Conservation (phyloP, 2,888 invertebrate species). For the Metellina segmentata region DNA sequence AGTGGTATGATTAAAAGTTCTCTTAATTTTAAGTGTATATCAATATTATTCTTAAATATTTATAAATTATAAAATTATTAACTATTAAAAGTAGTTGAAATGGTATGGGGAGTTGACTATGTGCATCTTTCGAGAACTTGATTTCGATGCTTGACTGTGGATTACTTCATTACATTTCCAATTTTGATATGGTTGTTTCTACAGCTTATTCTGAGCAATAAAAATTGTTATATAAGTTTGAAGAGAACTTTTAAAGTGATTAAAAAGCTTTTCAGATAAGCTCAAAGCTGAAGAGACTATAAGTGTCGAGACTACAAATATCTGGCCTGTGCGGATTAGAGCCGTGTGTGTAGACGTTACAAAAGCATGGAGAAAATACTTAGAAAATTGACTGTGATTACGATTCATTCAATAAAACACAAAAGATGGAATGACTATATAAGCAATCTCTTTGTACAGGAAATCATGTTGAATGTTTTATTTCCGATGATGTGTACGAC, state of each 20-base stretch:
- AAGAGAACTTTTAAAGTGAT: neutral
- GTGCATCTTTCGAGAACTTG: too few relatives aligned
- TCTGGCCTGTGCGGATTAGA: constrained; percentile 8
- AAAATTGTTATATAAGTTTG: too few relatives aligned
- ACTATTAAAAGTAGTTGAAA: too few relatives aligned
- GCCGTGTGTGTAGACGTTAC: neutral
- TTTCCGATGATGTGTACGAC: neutral
- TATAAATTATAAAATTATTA: too few relatives aligned
- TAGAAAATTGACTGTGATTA: constrained; percentile 4
- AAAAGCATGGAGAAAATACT: neutral
- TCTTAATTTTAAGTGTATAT: too few relatives aligned
- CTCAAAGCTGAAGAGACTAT: neutral
- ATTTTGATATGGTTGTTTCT: too few relatives aligned
- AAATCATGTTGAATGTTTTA: neutral
- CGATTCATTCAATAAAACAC: neutral
- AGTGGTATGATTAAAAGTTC: too few relatives aligned
- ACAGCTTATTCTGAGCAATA: too few relatives aligned
- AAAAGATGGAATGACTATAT: neutral
- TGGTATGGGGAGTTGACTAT: too few relatives aligned
- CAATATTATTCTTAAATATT: too few relatives aligned
- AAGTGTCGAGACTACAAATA: neutral
- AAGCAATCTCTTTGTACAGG: neutral
- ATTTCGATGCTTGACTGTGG: too few relatives aligned
- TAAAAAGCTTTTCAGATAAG: neutral
- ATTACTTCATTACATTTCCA: too few relatives aligned